Percentiles rank a stretch among this genome's conserved stretches.
Evolutionary conservation across 1,140 invertebrate species (phyloP).

Genomic region (Drosophila asahinai): DNA sequence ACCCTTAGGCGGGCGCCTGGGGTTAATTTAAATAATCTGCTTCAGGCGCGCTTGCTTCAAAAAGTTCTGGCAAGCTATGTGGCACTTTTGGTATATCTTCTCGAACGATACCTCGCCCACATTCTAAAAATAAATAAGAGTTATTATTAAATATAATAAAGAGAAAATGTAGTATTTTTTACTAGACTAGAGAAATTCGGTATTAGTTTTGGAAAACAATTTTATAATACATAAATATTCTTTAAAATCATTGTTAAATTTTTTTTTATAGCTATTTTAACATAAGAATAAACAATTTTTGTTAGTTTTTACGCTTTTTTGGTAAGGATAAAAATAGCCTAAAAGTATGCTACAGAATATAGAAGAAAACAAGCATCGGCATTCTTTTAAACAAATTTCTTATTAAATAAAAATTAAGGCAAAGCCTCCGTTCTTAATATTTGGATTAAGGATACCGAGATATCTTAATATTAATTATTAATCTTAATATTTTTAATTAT

Average conservation of each 20-base stretch:
- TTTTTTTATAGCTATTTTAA: neutral
- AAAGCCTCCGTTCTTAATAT: too few relatives aligned
- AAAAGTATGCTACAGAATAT: neutral
- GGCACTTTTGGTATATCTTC: conserved; percentile 89
- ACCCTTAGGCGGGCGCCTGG: conserved; percentile 10
- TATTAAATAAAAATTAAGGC: neutral
- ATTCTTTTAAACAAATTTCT: neutral
- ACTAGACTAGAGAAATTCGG: neutral
- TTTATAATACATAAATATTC: too few relatives aligned
- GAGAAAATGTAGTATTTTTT: neutral
- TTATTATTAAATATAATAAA: neutral
- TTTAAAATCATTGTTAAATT: too few relatives aligned
- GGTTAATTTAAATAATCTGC: conserved; percentile 40
- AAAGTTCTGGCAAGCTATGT: conserved; percentile 88
- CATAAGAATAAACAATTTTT: neutral
- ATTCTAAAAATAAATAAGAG: conserved; percentile 85
- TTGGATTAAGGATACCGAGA: too few relatives aligned
- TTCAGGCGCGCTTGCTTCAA: conserved; percentile 85
- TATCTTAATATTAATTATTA: too few relatives aligned
- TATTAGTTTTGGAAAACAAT: too few relatives aligned
- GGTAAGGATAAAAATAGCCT: neutral
- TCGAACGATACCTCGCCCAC: conserved; percentile 88
- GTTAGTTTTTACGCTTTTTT: neutral
- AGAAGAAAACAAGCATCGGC: neutral
- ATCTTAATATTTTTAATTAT: too few relatives aligned